Percentiles rank a stretch among this genome's conserved stretches.
Evolutionary conservation across 2,113 vertebrate genomes (phyloP).

Genomic region (Vireo altiloquus): DNA sequence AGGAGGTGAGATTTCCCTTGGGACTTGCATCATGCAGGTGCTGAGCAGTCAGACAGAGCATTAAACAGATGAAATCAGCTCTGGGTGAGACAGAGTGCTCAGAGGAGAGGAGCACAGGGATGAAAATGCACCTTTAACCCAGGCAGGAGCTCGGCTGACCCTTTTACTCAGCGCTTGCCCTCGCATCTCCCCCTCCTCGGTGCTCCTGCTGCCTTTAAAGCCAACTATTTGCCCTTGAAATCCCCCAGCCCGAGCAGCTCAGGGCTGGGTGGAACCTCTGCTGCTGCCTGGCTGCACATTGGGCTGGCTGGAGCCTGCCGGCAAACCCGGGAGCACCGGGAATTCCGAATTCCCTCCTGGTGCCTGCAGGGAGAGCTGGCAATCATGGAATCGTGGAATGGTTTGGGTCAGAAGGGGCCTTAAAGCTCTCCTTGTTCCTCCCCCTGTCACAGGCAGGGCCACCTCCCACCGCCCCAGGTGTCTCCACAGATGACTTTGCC

Average conservation of each 20-base stretch:
- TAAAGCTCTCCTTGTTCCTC: neutral
- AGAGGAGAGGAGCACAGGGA: neutral
- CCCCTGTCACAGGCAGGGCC: neutral
- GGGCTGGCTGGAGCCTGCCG: neutral
- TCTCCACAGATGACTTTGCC: neutral
- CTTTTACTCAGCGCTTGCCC: neutral
- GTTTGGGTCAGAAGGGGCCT: neutral
- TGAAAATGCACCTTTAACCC: neutral
- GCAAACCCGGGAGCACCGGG: neutral
- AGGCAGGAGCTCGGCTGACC: neutral
- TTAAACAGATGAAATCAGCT: neutral
- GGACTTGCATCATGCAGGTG: neutral
- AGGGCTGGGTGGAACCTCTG: neutral
- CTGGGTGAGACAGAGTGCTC: neutral
- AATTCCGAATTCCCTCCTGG: neutral
- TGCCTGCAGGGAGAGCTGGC: neutral
- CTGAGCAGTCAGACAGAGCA: neutral
- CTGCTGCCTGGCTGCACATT: neutral
- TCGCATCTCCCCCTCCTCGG: neutral
- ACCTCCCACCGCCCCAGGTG: neutral
- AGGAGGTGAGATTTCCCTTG: neutral
- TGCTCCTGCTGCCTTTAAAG: neutral
- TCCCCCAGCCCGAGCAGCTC: rapidly evolving
- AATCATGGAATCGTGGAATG: neutral
- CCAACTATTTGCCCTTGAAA: neutral